Evolutionary conservation across 2,888 invertebrate species (phyloP), one percentile per base, ranked within the genome.

Genomic region (Troides helena): DNA sequence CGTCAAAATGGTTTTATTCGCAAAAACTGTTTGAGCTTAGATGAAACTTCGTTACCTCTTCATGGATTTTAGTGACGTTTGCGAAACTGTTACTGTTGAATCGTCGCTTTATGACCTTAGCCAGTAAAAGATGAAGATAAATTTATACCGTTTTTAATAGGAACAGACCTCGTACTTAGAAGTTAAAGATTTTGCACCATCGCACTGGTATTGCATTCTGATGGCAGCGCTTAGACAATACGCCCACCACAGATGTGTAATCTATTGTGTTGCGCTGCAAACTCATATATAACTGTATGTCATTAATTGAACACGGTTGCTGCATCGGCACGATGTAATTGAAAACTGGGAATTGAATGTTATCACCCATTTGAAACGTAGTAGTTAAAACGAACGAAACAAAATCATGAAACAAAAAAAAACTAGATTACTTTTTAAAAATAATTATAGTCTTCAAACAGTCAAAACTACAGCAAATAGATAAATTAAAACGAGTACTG

Each of bases 321-420:
- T 67, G 61, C 61, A 67, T 53, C 61, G 39, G 36, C 12, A n/a
- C 14, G 46, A 14, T 61, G 39, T 67, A 67, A 67, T 67, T 67
- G 61, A 39, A 61, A 21, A 61, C 39, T n/a, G 21, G 7, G 10
- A 60, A 56, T 39, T 61, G 53, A n/a, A 46, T 60, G 36, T 18
- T 60, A 56, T 53, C 10, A 18, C 7, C 5, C n/a, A 12, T 7
- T 53, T 8, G n/a, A n/a, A n/a, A 53, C 8, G 14, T 46, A 7
- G 53, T n/a, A 53, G 18, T n/a, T 18, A 53, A 53, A 6, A 53
- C 4, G 14, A 2, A 14, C 14, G 14, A 46, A 46, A 12, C 14
- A 46, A 46, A 14, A 46, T 46, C 14, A 46, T 12, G 0, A 46
- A 46, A 14, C 14, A 39, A 10, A 12, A 43, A 39, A 10, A 10